Evolutionary conservation across 2,113 vertebrate genomes (phyloP).

Genomic region (Halichoerus grypus): DNA sequence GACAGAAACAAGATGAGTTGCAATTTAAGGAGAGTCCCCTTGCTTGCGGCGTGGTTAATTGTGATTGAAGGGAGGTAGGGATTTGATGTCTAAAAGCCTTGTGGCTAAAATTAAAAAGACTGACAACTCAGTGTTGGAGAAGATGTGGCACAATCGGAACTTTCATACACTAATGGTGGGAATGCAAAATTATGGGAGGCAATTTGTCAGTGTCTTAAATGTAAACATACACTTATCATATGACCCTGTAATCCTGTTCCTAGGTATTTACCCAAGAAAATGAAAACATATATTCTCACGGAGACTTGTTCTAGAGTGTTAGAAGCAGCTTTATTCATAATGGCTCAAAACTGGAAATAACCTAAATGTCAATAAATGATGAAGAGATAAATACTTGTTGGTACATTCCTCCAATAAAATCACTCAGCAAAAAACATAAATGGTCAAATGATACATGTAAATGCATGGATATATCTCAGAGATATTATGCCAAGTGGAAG

Average conservation of each 20-base stretch:
- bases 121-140: not conserved
- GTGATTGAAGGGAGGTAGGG: too few relatives aligned
- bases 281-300: not conserved
- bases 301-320: not conserved
- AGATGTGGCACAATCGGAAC: not conserved
- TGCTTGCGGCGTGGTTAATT: not conserved
- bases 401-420: not conserved
- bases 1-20: not conserved
- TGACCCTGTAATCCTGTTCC: not conserved
- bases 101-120: not conserved
- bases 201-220: not conserved
- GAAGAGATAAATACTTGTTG: not conserved
- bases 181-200: not conserved
- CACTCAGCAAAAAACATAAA: not conserved
- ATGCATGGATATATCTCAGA: not conserved
- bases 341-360: not conserved
- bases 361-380: not conserved
- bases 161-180: not conserved
- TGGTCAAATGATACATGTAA: not conserved
- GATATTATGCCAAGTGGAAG: not conserved
- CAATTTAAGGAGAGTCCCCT: not conserved
- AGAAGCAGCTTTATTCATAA: not conserved
- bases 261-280: not conserved
- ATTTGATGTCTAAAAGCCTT: not conserved
- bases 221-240: not conserved